A percentile compares a stretch with the other conserved stretches of the same genome.
Conservation (phyloP, 2,888 invertebrate species). For the Apodemia mormo region DNA sequence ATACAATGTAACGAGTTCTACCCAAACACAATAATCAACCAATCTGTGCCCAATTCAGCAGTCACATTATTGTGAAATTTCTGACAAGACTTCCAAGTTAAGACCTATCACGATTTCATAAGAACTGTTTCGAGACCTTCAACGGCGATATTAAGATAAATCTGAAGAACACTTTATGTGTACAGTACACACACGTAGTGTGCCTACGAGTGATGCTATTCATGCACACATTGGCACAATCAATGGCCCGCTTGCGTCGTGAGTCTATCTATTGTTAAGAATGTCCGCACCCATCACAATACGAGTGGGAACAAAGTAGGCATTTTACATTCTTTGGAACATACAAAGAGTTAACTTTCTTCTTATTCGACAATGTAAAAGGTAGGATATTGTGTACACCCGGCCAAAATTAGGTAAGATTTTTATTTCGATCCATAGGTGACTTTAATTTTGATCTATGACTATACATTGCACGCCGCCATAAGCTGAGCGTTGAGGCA, state of each 20-base stretch:
- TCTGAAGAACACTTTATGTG: conserved; percentile 27
- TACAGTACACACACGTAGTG: conserved; percentile 26
- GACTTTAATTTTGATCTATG: no score
- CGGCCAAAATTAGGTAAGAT: no score
- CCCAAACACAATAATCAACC: no score
- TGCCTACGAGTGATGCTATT: conserved; percentile 33
- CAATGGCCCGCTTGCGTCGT: conserved; percentile 76
- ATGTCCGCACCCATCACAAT: conserved; percentile 73
- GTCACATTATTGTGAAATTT: background rate
- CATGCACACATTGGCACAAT: conserved; percentile 68
- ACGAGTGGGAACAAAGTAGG: conserved; percentile 58
- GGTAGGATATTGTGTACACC: no score
- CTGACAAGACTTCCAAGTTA: background rate
- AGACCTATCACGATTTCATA: conserved; percentile 34
- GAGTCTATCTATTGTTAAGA: conserved; percentile 72
- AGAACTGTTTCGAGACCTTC: conserved; percentile 31
- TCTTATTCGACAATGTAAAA: conserved; percentile 1
- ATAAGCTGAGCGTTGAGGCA: no score
- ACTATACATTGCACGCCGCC: no score
- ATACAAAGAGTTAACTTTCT: conserved; percentile 23
- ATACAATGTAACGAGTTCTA: no score
- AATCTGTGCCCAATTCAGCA: background rate
- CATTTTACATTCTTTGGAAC: conserved; percentile 37
- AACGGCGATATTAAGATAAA: conserved; percentile 33
- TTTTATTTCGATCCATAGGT: no score